Evolutionary conservation across 1,140 invertebrate species (phyloP).

Genomic region (Drosophila melanogaster): Release_6_plus_ISO1_MT NT_033777.3:22002001-22002500

Average conservation of each 20-base stretch:
- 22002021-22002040: slow-evolving; percentile 45
- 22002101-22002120: slow-evolving; percentile 48
- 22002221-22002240: slow-evolving; percentile 80
- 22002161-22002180: slow-evolving; percentile 27
- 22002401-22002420: slow-evolving; percentile 73
- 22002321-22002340: slow-evolving; percentile 65
- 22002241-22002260: slow-evolving; percentile 80
- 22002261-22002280: slow-evolving; percentile 53
- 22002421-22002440: neutral
- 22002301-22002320: slow-evolving; percentile 31
- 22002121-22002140: slow-evolving; percentile 65
- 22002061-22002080: neutral
- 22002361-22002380: slow-evolving; percentile 46
- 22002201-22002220: slow-evolving; percentile 26
- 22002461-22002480: slow-evolving; percentile 37
- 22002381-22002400: slow-evolving; percentile 62
- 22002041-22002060: slow-evolving; percentile 9
- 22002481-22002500: slow-evolving; percentile 71
- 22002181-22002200: neutral
- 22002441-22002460: neutral
- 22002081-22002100: neutral
- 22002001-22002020: slow-evolving; percentile 51
- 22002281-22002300: slow-evolving; percentile 2
- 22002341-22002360: slow-evolving; percentile 71
- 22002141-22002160: slow-evolving; percentile 44